phyloP scores from a whole-genome alignment of 1,140 invertebrate genomes.

The Bombus superbus region DNA sequence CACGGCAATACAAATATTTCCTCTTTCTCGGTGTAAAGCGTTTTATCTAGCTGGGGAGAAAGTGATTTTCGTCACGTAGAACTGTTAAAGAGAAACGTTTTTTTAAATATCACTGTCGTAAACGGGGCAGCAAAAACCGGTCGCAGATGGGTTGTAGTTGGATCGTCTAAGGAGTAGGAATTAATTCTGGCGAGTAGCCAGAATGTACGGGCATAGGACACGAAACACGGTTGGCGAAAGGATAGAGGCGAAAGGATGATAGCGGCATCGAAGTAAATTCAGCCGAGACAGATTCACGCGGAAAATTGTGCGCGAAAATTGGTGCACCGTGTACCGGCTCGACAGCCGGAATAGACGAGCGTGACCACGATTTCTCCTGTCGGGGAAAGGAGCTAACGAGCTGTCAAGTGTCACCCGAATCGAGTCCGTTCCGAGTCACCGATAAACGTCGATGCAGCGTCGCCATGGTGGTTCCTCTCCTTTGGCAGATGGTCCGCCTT shows the following conservation, averaged over 20 bases:
- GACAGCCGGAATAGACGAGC: constrained; percentile 64
- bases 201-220: constrained; percentile 40
- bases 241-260: background rate
- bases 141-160: background rate
- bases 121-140: constrained; percentile 2
- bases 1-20: constrained; percentile 3
- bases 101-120: constrained; percentile 19
- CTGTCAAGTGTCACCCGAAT: constrained; percentile 69
- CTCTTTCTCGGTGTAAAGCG: background rate
- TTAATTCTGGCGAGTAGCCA: constrained; percentile 75
- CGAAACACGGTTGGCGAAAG: constrained; percentile 44
- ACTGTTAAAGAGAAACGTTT: background rate
- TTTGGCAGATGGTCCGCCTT: constrained; percentile 18
- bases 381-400: constrained; percentile 68
- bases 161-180: constrained; percentile 56
- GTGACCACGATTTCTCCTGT: constrained; percentile 54
- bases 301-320: constrained; percentile 58
- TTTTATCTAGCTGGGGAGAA: constrained; percentile 4
- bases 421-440: constrained; percentile 31
- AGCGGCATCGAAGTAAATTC: constrained; percentile 4
- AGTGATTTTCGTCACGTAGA: constrained; percentile 36
- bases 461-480: constrained; percentile 27
- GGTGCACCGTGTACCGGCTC: constrained; percentile 10
- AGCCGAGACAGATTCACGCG: constrained; percentile 55
- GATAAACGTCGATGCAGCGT: constrained; percentile 54